Evolutionary conservation across 2,797 vertebrate species (phyloP).

Genomic region (Mormyrops boulengeri): DNA sequence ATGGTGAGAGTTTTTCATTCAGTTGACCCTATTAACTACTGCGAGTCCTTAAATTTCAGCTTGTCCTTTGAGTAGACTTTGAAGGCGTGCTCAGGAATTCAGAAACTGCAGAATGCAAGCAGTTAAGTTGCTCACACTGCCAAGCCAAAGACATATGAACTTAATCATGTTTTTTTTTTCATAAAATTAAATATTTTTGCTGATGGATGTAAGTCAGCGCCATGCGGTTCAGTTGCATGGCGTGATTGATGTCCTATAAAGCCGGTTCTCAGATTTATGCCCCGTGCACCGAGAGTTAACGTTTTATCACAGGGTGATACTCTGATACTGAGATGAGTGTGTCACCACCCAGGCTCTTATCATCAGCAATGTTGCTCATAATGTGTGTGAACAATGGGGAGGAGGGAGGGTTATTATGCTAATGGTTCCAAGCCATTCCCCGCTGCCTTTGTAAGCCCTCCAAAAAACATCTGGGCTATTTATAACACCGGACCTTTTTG

Average conservation of each 20-base stretch:
- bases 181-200: neutral
- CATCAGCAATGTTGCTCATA: conserved; percentile 9
- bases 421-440: neutral
- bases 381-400: conserved; percentile 1
- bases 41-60: neutral
- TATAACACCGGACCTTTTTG: neutral
- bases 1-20: neutral
- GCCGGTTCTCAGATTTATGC: neutral
- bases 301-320: neutral
- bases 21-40: neutral
- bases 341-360: neutral
- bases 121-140: neutral
- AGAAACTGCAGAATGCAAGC: neutral
- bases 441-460: neutral
- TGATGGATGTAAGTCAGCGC: neutral
- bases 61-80: neutral
- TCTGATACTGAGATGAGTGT: neutral
- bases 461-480: neutral
- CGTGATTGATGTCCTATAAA: neutral
- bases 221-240: too few species aligned
- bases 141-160: neutral
- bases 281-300: neutral
- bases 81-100: neutral
- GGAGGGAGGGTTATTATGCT: neutral
- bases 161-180: neutral